phyloP scores from a whole-genome alignment of 2,888 invertebrate species.

The Tetragnatha montana region DNA sequence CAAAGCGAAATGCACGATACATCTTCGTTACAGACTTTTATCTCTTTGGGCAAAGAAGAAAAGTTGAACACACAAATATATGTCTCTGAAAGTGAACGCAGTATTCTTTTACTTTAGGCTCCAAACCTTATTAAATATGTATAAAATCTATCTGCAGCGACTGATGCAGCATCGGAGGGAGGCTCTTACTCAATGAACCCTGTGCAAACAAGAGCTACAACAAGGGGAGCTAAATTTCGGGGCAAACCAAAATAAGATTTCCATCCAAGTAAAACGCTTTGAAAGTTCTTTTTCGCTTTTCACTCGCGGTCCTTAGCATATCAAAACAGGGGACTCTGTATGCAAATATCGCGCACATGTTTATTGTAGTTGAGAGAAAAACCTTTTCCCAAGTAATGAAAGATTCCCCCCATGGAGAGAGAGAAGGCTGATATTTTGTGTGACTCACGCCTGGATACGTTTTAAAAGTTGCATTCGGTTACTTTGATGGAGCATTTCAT shows the following conservation, averaged over 20 bases:
- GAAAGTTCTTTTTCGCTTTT: constrained; percentile 20
- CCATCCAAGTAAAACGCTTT: constrained; percentile 28
- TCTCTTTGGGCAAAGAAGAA: too few relatives aligned
- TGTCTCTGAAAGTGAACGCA: too few relatives aligned
- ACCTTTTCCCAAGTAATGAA: constrained; percentile 35
- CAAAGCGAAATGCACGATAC: too few relatives aligned
- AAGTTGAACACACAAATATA: too few relatives aligned
- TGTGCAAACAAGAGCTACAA: background rate
- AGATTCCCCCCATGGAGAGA: constrained; percentile 16
- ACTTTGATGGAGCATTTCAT: constrained; percentile 32
- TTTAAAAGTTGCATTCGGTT: constrained; percentile 26
- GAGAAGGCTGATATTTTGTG: constrained; percentile 21
- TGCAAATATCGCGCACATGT: constrained; percentile 41
- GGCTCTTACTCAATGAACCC: constrained; percentile 14
- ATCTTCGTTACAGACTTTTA: too few relatives aligned
- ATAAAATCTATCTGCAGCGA: constrained; percentile 27
- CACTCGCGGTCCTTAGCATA: constrained; percentile 27
- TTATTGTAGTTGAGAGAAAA: constrained; percentile 39
- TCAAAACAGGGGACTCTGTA: constrained; percentile 37
- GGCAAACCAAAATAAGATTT: constrained; percentile 37
- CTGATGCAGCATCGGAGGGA: constrained; percentile 18
- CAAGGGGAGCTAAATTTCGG: background rate
- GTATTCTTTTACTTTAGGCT: background rate
- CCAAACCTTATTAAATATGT: constrained; percentile 51
- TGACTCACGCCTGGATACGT: constrained; percentile 24